Evolutionary conservation across 92 coral and sea anemone genomes (phyloP), one percentile per base, ranked within the genome.

Genomic region (Actinernus sp.): DNA sequence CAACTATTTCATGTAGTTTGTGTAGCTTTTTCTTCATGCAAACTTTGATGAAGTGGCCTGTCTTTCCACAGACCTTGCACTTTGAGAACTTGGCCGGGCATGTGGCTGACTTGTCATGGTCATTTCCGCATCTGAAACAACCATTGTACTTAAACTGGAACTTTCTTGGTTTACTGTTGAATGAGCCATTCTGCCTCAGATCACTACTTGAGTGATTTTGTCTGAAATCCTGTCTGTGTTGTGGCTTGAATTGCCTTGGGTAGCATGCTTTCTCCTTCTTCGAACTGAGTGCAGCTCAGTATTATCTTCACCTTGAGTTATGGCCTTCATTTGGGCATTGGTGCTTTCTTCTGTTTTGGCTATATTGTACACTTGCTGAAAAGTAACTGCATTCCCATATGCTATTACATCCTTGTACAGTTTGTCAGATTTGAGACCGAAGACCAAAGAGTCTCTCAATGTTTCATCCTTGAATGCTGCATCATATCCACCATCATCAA

Each of bases 311-410:
- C 58, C 57, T 31, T 85, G 76, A 1, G 72, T 78, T 2, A 55
- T 74, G 2, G 47, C 61, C 61, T 76, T 33, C 82, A 72, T 78
- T 47, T 78, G 81, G 6, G 84, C 70, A 33, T 25, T 61, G 8
- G 81, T 55, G 25, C 87, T 63, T 5, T 79, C 88, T 9, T 73
- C 79, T 11, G 84, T 80, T 62, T 86, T 74, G 0, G 83, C 88
- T 5, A 81, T 52, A 54, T 81, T 77, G 24, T 66, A 80, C 2
- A 86, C 74, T 18, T 73, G 56, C 39, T 69, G 48, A 54, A 86
- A 22, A 22, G 65, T 58, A 2, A 58, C 44, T 6, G 41, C 41
- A 26, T 80, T 79, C 1, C 79, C 87, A 19, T 57, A 58, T 4
- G 84, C 27, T 23, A 79, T 79, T 6, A 83, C 79, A 26, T 79